Base-by-base conservation (phyloP, 2,113 vertebrate genomes). In the Albula goreensis region DNA sequence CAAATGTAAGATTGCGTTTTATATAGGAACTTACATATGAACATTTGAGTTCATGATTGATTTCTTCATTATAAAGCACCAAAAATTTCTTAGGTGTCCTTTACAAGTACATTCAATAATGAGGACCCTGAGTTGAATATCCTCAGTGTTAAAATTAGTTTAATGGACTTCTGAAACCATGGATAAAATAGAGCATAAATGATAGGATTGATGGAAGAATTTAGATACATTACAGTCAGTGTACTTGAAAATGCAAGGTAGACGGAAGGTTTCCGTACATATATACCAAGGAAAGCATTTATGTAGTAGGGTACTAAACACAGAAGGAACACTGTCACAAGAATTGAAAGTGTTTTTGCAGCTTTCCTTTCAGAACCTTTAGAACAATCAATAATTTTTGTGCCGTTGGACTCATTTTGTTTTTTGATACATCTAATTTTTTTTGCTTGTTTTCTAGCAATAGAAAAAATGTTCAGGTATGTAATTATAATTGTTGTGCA, bases 151-250 rank as follows among this genome's bases (percentile, higher is more conserved):
- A 96, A 66, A 91, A 90, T 90, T 7, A 87, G 41, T 83, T 89
- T 89, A 25, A 88, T 41, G 19, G 87, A 81, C 84, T 80, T 89
- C 50, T 86, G 85, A 86, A 91, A 91, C 90, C 90, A 91, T 1
- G 90, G 88, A 25, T 90, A 91, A 66, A 89, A 90, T 22, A 90
- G 51, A 41, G 87, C 89, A 80, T 91, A 91, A 80, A 91, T 89
- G 8, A 91, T 10, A 0, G 91, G 91, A 86, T 91, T 91, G 63
- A 91, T 88, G 1, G 87, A 66, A 5, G 90, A 91, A 51, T 91
- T 91, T 0, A 91, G 48, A 25, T 82, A 88, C 57, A 90, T 85
- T 11, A 90, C 31, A 50, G 86, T 83, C 49, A 85, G 79, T 52
- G 84, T 82, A 74, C 83, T 84, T 66, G 86, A 84, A 2, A 89